A percentile compares a stretch with the other conserved stretches of the same genome.
Evolutionary conservation across 2,888 invertebrate species (phyloP).

Genomic region (Cheilosia impressa): DNA sequence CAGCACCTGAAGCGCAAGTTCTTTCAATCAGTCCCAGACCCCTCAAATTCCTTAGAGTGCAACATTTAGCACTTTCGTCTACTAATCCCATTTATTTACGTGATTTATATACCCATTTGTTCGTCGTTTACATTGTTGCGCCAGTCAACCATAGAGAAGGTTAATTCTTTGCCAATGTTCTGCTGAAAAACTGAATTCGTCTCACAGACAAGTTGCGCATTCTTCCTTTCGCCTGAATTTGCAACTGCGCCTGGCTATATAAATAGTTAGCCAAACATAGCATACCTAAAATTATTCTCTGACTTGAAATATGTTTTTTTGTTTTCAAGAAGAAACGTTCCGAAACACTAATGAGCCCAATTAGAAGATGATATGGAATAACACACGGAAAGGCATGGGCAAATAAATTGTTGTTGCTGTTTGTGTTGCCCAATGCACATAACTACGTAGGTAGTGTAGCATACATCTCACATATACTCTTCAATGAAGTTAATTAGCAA

Average conservation of each 20-base stretch:
- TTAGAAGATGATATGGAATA: constrained; percentile 70
- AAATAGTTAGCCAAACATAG: not conserved
- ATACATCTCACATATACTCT: constrained; percentile 17
- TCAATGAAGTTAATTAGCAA: constrained; percentile 64
- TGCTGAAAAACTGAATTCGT: constrained; percentile 26
- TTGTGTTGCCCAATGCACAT: constrained; percentile 23
- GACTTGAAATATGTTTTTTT: constrained; percentile 5
- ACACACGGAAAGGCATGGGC: constrained; percentile 33
- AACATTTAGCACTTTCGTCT: too few species aligned
- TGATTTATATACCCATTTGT: constrained; percentile 29
- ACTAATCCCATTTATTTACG: not conserved
- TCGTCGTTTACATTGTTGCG: constrained; percentile 11
- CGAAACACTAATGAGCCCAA: constrained; percentile 72
- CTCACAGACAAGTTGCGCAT: not conserved
- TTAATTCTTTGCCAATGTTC: constrained; percentile 5
- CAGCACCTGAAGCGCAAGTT: too few species aligned
- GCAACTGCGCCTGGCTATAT: too few species aligned
- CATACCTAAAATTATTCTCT: constrained; percentile 32
- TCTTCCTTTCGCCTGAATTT: not conserved
- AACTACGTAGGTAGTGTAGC: not conserved
- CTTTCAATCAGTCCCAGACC: too few species aligned
- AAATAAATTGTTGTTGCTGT: constrained; percentile 25
- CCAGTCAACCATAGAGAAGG: not conserved
- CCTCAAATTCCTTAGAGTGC: too few species aligned
- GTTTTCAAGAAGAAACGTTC: constrained; percentile 38